A percentile compares a stretch with the other conserved stretches of the same genome.
Conservation (phyloP, 1,140 invertebrate species). For the Chymomyza costata region DNA sequence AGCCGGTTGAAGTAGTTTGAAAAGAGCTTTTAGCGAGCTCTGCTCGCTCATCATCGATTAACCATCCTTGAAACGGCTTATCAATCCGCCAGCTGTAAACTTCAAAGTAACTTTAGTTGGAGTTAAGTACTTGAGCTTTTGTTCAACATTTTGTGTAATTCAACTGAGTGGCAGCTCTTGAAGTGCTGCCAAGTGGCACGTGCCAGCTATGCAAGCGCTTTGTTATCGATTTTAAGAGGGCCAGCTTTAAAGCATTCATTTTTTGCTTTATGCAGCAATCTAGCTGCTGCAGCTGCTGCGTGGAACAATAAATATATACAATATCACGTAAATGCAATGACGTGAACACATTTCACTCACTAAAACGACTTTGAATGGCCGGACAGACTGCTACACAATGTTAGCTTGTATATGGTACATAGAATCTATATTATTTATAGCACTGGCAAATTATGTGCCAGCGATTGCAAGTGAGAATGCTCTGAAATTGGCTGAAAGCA, state of each 20-base stretch:
- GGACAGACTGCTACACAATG: slow-evolving; percentile 12
- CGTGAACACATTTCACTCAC: slow-evolving; percentile 51
- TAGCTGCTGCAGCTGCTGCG: slow-evolving; percentile 3
- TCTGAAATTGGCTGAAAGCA: slow-evolving; percentile 40
- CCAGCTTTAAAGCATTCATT: neutral
- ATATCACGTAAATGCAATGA: slow-evolving; percentile 65
- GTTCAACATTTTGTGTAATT: neutral
- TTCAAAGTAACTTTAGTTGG: too few species aligned
- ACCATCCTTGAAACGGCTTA: slow-evolving; percentile 15
- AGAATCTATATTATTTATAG: slow-evolving; percentile 60
- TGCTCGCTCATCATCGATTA: slow-evolving; percentile 22
- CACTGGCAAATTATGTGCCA: slow-evolving; percentile 54
- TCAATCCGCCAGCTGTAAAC: slow-evolving; percentile 3
- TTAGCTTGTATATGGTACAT: slow-evolving; percentile 25
- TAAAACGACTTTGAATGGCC: slow-evolving; percentile 46
- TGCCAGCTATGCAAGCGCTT: too few species aligned
- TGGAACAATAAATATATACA: slow-evolving; percentile 27
- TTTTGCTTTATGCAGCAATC: neutral
- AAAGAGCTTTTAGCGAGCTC: neutral
- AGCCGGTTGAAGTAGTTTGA: slow-evolving; percentile 7
- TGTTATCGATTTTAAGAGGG: neutral
- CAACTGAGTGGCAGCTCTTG: neutral
- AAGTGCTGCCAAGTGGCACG: too few species aligned
- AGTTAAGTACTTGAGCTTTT: neutral
- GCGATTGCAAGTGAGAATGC: slow-evolving; percentile 42